phyloP scores from a whole-genome alignment of 2,113 vertebrate genomes.

The Clarias batrachus region DNA sequence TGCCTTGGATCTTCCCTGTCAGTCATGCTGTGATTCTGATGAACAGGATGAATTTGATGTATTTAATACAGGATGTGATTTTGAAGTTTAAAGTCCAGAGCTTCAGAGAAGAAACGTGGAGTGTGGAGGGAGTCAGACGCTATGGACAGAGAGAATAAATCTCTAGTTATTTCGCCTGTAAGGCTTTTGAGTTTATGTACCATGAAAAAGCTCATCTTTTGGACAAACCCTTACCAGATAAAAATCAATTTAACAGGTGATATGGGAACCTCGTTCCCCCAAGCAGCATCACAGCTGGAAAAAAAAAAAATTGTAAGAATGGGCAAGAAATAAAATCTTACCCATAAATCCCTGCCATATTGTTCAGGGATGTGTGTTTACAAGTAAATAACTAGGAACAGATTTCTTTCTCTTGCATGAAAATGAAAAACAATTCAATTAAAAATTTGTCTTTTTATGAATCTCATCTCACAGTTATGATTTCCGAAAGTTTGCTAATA shows the following conservation, averaged over 20 bases:
- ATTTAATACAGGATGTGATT: not conserved
- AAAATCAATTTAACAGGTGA: constrained; percentile 47
- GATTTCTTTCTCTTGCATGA: constrained; percentile 7
- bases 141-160: constrained; percentile 26
- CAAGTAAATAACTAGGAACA: not conserved
- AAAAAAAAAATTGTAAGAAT: constrained; percentile 5
- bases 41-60: constrained; percentile 23
- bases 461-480: not conserved
- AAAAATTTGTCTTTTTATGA: not conserved
- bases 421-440: not conserved
- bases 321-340: constrained; percentile 17
- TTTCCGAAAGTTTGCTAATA: not conserved
- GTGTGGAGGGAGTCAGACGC: not conserved
- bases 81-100: not conserved
- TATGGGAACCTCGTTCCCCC: constrained; percentile 36
- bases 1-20: not conserved
- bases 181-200: constrained; percentile 36
- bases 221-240: constrained; percentile 31
- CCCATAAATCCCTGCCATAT: constrained; percentile 17
- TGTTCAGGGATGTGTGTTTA: not conserved
- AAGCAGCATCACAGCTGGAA: constrained; percentile 26
- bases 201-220: constrained; percentile 35
- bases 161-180: constrained; percentile 22
- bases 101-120: not conserved
- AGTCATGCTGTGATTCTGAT: not conserved